These are phyloP conservation scores for Galbula dea DNA, from an alignment of 2,113 vertebrate genomes.

Conservation along the genomic window DNA sequence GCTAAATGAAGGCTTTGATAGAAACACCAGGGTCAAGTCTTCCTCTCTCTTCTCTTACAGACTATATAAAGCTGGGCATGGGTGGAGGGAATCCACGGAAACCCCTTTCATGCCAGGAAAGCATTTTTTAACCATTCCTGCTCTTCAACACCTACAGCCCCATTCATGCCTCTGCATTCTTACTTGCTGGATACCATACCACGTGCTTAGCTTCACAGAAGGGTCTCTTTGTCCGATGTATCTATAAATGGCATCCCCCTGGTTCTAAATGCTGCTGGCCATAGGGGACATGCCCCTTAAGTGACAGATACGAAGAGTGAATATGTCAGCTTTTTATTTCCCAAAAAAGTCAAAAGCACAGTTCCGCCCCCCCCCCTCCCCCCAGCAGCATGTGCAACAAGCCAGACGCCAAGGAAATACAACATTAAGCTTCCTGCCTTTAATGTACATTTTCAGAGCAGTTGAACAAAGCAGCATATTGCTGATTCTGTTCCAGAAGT, in stretches of 20 bases:
- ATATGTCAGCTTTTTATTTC: conserved; percentile 8
- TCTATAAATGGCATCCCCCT: background rate
- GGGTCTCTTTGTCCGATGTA: background rate
- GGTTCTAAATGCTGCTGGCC: background rate
- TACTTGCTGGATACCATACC: background rate
- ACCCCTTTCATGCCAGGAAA: background rate
- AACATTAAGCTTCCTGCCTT: background rate
- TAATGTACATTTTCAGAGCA: background rate
- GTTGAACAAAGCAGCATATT: background rate
- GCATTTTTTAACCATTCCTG: background rate
- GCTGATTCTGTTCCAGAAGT: background rate
- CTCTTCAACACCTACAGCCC: background rate
- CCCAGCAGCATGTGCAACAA: background rate
- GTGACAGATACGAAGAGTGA: background rate
- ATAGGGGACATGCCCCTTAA: background rate
- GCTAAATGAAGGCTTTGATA: background rate
- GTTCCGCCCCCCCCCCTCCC: no score
- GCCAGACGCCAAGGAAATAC: background rate
- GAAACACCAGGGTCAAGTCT: background rate
- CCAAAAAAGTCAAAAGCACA: background rate
- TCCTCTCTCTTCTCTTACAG: no score
- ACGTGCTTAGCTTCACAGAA: background rate
- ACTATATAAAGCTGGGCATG: rapidly evolving
- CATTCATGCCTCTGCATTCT: background rate
- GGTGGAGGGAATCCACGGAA: rapidly evolving